A percentile compares a stretch with the other conserved stretches of the same genome.
These are phyloP conservation scores for Eulemur albifrons DNA, from an alignment of 2,797 vertebrate species.

Conservation along the genomic window DNA sequence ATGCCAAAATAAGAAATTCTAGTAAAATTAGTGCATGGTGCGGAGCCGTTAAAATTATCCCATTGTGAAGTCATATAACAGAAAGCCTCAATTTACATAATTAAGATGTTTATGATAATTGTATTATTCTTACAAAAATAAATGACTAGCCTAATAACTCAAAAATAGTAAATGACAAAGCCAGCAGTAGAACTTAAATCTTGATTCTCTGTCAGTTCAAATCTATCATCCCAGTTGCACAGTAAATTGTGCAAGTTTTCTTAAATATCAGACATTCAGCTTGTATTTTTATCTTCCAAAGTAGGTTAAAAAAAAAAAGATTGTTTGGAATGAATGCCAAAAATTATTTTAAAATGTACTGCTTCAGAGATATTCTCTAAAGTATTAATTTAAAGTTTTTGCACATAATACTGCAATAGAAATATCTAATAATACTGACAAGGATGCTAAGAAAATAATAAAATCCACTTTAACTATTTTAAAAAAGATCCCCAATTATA, in stretches of 20 bases:
- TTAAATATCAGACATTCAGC: not conserved
- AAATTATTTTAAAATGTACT: not conserved
- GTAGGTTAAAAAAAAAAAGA: not conserved
- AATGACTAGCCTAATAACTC: not conserved
- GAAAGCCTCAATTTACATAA: not conserved
- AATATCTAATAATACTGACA: not conserved
- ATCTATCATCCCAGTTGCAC: not conserved
- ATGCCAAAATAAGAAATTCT: not conserved
- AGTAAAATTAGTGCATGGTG: not conserved
- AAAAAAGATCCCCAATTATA: not conserved
- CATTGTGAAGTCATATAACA: not conserved
- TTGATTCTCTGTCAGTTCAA: not conserved
- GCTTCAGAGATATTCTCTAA: not conserved
- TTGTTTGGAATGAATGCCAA: not conserved
- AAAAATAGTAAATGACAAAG: not conserved
- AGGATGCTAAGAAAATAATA: not conserved
- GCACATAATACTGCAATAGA: not conserved
- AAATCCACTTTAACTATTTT: not conserved
- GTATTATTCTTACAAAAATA: not conserved
- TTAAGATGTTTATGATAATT: not conserved
- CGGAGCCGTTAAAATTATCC: not conserved
- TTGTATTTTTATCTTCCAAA: constrained; percentile 21
- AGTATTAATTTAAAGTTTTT: not conserved
- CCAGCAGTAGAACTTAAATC: not conserved
- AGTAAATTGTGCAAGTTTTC: not conserved